Base-by-base conservation (phyloP, 92 coral and sea anemone species). In the Palythoa grandis region DNA sequence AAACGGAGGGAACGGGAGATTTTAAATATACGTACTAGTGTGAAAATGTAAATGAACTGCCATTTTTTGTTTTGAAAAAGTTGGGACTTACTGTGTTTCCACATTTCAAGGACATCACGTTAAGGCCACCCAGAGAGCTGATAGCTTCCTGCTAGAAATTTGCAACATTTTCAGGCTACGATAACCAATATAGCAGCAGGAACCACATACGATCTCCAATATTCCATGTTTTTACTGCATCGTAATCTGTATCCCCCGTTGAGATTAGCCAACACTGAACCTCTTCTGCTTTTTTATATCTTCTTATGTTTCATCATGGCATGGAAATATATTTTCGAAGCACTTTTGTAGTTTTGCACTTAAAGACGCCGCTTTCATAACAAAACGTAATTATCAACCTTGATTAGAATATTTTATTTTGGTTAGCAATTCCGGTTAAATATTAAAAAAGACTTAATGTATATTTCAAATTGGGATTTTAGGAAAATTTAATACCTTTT, bases 91-190 rank as follows among this genome's bases (percentile, higher is more conserved):
- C 79, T 74, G 38, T 61, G 79, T 25, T 20, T 74, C 58, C 61
- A 48, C 7, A 74, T 23, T 47, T 52, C 78, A 50, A 74, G 53
- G 52, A 40, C 17, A 72, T 72, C 50, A 5, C 7, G 61, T 9
- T 23, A 74, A 74, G 60, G 79, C 79, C 79, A n/a, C 79, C 79
- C 79, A 74, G 79, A 50, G 79, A 2, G 79, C 14, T 22, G 79
- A n/a, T 74, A 16, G 63, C 61, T 52, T 52, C 61, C 79, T 47
- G 61, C 47, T 56, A 74, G 60, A 24, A 74, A 74, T 74, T 74
- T 38, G 25, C 37, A 50, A 50, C 60, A 47, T 19, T 74, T 74
- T 50, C 6, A 11, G 60, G 58, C 47, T 19, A 74, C 48, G 47
- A 74, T 19, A 74, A 50, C 39, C 63, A 53, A 48, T 47, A 50